Evolutionary conservation across 2,888 invertebrate species (phyloP), one percentile per base, ranked within the genome.

Genomic region (Hartigia nigra): DNA sequence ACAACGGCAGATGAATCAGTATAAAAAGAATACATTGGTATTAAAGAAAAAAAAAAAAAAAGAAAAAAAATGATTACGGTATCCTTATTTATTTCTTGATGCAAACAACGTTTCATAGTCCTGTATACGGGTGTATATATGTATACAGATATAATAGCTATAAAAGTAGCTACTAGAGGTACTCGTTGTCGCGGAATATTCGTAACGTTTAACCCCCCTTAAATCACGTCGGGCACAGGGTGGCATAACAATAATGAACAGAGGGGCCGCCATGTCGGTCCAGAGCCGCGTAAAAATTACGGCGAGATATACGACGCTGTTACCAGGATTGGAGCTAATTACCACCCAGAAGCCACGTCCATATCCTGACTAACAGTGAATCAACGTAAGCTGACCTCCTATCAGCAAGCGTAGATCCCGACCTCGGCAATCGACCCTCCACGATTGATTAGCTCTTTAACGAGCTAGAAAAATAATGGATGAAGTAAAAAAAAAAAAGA

Each of bases 271-370:
- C 85, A 82, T 80, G 83, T 86, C 85, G 84, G 78, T 82, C 80
- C 81, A 79, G 77, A 80, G 79, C 80, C 80, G 75, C 81, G 85
- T 87, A 88, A 89, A 90, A 89, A 89, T 88, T 82, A 83, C 83
- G 79, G 83, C 81, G 85, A 89, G 89, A 90, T 90, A 90, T 90
- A 90, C 87, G 90, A 89, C 88, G 88, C 86, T 81, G 87, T 90
- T 88, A 89, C 86, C 75, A 80, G 86, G 89, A 89, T 89, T 89
- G 88, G 88, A 89, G 87, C 88, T 90, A 90, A 90, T 90, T 90
- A 88, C 90, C 90, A 89, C 90, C 90, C 90, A 89, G 90, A 87
- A 90, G 89, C 88, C 82, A 87, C 85, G 86, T 86, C 83, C 83
- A 82, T 84, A 87, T 86, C 83, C 81, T 80, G 70, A 77, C 83